phyloP scores from a whole-genome alignment of 2,888 invertebrate species.

The Lochmaea crataegi region DNA sequence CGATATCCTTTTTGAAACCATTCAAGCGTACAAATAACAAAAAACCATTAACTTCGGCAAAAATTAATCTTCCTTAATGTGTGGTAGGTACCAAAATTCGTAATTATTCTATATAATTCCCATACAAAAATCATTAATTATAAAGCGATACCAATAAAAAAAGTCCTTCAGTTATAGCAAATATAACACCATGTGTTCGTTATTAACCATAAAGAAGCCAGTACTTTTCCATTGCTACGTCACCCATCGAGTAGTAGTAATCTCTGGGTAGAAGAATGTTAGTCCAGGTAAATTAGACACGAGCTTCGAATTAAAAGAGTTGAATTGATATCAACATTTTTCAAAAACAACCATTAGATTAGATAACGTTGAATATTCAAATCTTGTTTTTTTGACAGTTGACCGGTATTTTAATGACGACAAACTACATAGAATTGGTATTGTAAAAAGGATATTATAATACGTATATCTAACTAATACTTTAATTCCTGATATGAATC shows the following conservation, averaged over 20 bases:
- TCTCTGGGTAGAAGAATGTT: background rate
- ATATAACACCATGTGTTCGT: slow-evolving; percentile 15
- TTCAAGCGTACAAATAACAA: background rate
- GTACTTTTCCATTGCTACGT: slow-evolving; percentile 34
- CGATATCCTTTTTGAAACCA: background rate
- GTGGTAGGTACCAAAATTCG: background rate
- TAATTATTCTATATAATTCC: background rate
- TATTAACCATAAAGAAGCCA: slow-evolving; percentile 6
- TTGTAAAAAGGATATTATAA: no score
- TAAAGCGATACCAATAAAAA: slow-evolving; percentile 6
- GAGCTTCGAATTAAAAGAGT: background rate
- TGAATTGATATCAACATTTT: background rate
- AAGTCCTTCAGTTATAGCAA: slow-evolving; percentile 6
- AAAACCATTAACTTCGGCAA: background rate
- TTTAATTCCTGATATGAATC: background rate
- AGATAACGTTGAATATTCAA: background rate
- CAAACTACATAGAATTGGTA: background rate
- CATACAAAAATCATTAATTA: slow-evolving; percentile 1
- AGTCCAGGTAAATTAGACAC: background rate
- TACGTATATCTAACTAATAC: background rate
- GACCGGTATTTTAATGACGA: background rate
- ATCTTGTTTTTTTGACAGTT: background rate
- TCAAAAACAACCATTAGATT: no score
- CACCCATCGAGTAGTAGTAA: slow-evolving; percentile 7
- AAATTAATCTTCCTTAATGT: background rate